Conservation (phyloP, 2,113 vertebrate species). For the Zosterops borbonicus region DNA sequence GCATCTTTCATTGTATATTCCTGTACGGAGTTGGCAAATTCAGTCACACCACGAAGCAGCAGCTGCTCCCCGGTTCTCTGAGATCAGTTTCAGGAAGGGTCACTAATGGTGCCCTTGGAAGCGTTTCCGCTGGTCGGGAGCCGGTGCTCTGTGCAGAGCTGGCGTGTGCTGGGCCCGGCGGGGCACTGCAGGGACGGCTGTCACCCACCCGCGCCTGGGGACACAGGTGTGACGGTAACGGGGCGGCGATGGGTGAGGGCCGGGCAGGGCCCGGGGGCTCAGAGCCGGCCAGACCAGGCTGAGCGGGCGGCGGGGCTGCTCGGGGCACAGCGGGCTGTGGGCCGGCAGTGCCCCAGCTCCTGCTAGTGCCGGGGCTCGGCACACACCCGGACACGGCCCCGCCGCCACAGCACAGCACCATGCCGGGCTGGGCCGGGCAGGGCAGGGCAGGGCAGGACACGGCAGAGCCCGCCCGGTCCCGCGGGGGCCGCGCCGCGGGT, state of each 20-base stretch:
- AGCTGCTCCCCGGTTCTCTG: fast-evolving
- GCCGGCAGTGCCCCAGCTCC: not conserved
- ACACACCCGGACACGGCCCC: not conserved
- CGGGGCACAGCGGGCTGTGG: not conserved
- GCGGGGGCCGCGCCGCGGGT: not conserved
- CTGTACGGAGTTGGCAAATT: not conserved
- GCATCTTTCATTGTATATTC: not conserved
- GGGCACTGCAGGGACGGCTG: fast-evolving
- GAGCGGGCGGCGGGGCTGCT: not conserved
- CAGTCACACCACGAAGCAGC: not conserved
- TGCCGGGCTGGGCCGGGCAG: no score
- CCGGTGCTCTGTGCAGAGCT: fast-evolving
- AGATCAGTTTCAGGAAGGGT: fast-evolving
- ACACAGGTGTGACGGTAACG: fast-evolving
- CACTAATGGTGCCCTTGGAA: fast-evolving
- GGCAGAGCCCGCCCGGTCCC: not conserved
- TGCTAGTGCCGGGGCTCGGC: not conserved
- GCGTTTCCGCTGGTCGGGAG: fast-evolving
- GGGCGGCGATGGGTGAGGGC: fast-evolving
- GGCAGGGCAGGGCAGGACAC: not conserved
- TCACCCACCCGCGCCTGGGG: fast-evolving
- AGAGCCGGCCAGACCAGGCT: not conserved
- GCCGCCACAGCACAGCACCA: not conserved
- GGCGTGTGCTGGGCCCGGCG: fast-evolving
- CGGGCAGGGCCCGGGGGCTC: not conserved